Evolutionary conservation across 64 coral and sea anemone species (phyloP).

Genomic region (Orbicella faveolata): DNA sequence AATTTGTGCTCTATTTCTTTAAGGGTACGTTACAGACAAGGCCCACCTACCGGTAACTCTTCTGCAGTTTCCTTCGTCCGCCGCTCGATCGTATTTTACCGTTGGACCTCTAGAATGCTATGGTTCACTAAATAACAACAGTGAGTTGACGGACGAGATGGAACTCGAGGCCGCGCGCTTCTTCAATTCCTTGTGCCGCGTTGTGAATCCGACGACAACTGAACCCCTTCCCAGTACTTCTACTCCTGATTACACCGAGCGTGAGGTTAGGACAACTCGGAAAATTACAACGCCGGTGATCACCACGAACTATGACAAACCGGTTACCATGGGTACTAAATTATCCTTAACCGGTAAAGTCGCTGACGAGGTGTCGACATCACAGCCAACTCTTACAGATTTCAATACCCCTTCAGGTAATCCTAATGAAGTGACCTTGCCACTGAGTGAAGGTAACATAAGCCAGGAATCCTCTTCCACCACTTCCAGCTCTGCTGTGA

Average conservation of each 20-base stretch:
- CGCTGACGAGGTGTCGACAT: neutral
- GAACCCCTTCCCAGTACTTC: neutral
- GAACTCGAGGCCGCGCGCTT: neutral
- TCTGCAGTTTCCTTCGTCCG: neutral
- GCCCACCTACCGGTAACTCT: neutral
- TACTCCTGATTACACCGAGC: neutral
- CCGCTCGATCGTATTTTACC: constrained; percentile 19
- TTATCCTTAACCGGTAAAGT: neutral
- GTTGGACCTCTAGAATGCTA: constrained; percentile 53
- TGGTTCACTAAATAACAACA: constrained; percentile 6
- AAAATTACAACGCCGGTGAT: neutral
- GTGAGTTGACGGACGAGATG: neutral
- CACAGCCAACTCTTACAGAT: neutral
- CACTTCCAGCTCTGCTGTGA: neutral
- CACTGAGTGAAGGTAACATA: neutral
- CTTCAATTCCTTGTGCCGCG: neutral
- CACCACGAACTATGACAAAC: neutral
- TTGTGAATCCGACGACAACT: neutral
- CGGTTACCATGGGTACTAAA: neutral
- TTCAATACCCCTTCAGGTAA: neutral
- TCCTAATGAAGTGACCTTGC: neutral
- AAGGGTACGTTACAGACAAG: constrained; percentile 48
- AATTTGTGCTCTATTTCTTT: neutral
- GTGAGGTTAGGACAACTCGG: neutral
- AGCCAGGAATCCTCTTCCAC: neutral